Evolutionary conservation across 1,140 invertebrate species (phyloP).

Genomic region (Zophobas atratus): DNA sequence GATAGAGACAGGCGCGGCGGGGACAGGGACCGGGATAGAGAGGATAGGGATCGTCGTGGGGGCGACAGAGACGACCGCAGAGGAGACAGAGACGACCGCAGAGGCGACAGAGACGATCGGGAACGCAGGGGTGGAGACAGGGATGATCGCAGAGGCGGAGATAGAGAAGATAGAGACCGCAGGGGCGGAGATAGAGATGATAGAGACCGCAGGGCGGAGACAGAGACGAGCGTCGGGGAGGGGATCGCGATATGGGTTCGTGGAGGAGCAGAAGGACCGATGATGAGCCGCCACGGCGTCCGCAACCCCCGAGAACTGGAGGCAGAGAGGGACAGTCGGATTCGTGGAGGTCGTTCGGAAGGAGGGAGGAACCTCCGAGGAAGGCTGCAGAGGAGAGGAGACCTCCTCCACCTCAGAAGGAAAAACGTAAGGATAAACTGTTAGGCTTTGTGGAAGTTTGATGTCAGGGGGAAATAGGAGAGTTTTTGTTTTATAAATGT

Average conservation of each 20-base stretch:
- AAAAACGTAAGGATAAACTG: constrained; percentile 57
- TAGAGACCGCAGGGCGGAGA: constrained; percentile 33
- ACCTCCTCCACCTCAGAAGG: constrained; percentile 51
- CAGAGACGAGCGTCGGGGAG: constrained; percentile 40
- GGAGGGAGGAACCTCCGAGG: constrained; percentile 49
- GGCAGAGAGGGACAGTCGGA: constrained; percentile 38
- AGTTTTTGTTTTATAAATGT: constrained; percentile 2
- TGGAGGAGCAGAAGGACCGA: constrained; percentile 48
- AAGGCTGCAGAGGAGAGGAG: constrained; percentile 41
- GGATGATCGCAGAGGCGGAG: constrained; percentile 36
- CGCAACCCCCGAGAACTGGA: constrained; percentile 32
- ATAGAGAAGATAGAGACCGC: constrained; percentile 43
- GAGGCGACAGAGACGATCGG: constrained; percentile 52
- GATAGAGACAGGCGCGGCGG: constrained; percentile 48
- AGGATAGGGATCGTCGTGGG: constrained; percentile 45
- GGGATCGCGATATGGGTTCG: constrained; percentile 25
- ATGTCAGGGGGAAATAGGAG: no score
- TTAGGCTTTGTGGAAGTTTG: no score
- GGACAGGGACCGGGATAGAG: constrained; percentile 43
- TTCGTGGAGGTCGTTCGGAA: constrained; percentile 20
- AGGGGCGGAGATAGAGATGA: constrained; percentile 45
- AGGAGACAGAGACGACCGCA: constrained; percentile 31
- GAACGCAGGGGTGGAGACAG: constrained; percentile 47
- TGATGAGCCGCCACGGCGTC: constrained; percentile 48
- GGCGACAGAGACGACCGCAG: constrained; percentile 44